Base-by-base conservation (phyloP, 2,888 invertebrate genomes). In the Ashinkailepas kermadecensis region DNA sequence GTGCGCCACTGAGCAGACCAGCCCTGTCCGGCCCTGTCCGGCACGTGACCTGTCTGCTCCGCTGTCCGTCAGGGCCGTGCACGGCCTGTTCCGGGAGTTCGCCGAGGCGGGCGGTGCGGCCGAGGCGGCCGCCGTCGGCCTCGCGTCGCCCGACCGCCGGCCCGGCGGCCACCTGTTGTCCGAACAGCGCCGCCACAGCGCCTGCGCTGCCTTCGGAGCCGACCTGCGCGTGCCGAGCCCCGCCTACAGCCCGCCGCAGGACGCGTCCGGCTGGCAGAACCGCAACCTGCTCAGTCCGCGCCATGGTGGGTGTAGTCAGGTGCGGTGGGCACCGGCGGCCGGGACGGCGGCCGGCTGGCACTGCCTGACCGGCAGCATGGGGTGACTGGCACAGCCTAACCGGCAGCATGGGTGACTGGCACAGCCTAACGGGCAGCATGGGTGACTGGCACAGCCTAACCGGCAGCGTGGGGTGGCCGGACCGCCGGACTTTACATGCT, bases 201-300 rank as follows among this genome's bases (percentile, higher is more conserved):
- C 74, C 15, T 74, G 74, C 54, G 74, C 74, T 8, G 74, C 74
- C 15, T 74, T 74, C 21, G 56, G 74, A 54, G 74, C 56, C 74
- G 74, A 74, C 56, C 74, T 56, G 74, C 74, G 54, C 56, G 74
- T 56, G 74, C 54, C 74, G 21, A 74, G 74, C n/a, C 74, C 74
- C 10, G 74, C 74, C 54, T 74, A 56, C 74, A 74, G 74, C 56
- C 74, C 74, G 54, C 74, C 74, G 54, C 74, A 74, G 56, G 67
- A 67, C 70, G 15, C 74, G 54, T 25, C 54, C 56, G 74, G 15
- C 74, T 74, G 74, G 74, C 74, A 54, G 56, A 56, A 56, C 13
- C 79, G 79, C 79, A 79, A 79, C 79, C 79, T 79, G 79, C 79
- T 79, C 79, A 79, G 79, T 21, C 79, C 79, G 13, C 23, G 25